These are phyloP conservation scores for Phylloscopus trochiloides DNA, from an alignment of 2,113 vertebrate species.

Conservation along the genomic window DNA sequence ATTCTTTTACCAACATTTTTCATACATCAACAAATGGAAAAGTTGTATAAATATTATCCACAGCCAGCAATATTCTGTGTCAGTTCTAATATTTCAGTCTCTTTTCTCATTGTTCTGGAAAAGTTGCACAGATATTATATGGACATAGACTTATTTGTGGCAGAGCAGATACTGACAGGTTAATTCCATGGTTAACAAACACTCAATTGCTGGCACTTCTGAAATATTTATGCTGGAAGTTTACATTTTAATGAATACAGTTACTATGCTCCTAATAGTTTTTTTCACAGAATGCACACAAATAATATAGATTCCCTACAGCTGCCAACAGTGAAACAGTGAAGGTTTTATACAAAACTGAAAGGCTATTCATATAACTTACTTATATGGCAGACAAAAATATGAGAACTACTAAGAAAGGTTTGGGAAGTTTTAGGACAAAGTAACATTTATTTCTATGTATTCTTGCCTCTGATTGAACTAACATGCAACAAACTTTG, in stretches of 20 bases:
- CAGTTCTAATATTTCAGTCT: conserved; percentile 64
- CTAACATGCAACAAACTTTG: not conserved
- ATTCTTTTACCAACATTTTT: conserved; percentile 73
- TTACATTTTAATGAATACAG: conserved; percentile 79
- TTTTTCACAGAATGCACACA: conserved; percentile 78
- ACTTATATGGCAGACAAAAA: conserved; percentile 63
- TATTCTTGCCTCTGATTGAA: conserved; percentile 38
- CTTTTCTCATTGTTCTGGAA: conserved; percentile 63
- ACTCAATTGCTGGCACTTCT: conserved; percentile 60
- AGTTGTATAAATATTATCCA: conserved; percentile 73
- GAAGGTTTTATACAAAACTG: conserved; percentile 73
- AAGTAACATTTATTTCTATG: conserved; percentile 54
- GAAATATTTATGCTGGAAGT: conserved; percentile 66
- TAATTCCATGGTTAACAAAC: conserved; percentile 52
- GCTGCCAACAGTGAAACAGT: conserved; percentile 79
- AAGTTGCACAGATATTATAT: conserved; percentile 34
- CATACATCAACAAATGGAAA: conserved; percentile 78
- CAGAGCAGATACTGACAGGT: conserved; percentile 39
- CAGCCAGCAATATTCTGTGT: conserved; percentile 66
- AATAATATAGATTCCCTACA: conserved; percentile 82
- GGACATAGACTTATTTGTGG: conserved; percentile 27
- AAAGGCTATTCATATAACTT: conserved; percentile 69
- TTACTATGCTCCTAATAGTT: conserved; percentile 73
- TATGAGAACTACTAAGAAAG: conserved; percentile 49
- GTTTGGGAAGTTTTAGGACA: conserved; percentile 53